Evolutionary conservation across 2,113 vertebrate species (phyloP).

Genomic region (Gulo gulo): DNA sequence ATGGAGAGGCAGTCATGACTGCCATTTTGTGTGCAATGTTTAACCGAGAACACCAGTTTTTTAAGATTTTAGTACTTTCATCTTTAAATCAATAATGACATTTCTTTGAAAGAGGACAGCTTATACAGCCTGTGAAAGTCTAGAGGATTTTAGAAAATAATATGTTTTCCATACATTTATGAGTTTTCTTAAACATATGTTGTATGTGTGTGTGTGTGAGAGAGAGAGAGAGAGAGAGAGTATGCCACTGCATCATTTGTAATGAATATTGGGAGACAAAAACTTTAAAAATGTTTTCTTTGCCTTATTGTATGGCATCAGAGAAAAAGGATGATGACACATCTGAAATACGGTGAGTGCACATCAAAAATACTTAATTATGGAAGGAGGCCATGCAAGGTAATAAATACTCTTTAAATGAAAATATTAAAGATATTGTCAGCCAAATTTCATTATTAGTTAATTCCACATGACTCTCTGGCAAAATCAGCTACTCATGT

Average conservation of each 20-base stretch:
- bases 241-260: not conserved
- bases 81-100: not conserved
- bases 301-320: not conserved
- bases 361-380: constrained; percentile 60
- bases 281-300: not conserved
- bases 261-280: constrained; percentile 2
- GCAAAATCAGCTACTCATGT: constrained; percentile 59
- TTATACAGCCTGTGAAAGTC: not conserved
- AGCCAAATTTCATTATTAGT: constrained; percentile 65
- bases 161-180: not conserved
- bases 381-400: not conserved
- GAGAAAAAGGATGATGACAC: constrained; percentile 11
- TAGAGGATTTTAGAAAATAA: not conserved
- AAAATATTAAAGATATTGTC: constrained; percentile 50
- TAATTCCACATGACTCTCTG: constrained; percentile 33
- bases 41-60: not conserved
- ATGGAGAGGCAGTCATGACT: rapidly evolving
- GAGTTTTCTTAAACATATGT: not conserved
- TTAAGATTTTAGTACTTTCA: not conserved
- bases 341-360: not conserved
- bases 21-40: not conserved
- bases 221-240: too few relatives aligned
- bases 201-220: not conserved
- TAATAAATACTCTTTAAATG: constrained; percentile 33
- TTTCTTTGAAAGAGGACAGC: not conserved